A percentile compares a stretch with the other conserved stretches of the same genome.
Evolutionary conservation across 1,140 invertebrate genomes (phyloP).

Genomic region (Pteromalus puparum): DNA sequence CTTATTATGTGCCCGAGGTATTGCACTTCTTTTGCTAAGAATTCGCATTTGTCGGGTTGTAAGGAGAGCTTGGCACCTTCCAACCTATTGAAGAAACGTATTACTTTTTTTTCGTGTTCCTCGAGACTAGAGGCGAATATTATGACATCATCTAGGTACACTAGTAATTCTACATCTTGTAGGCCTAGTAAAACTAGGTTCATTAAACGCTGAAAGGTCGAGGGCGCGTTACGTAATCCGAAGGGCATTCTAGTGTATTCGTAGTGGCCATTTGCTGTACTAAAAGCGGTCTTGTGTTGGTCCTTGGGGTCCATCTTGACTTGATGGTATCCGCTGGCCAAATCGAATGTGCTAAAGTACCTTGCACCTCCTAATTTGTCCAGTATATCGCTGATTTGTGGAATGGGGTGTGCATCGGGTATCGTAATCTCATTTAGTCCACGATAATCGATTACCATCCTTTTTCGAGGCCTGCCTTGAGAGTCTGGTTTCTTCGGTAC

Average conservation of each 20-base stretch:
- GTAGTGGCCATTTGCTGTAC: too few species aligned
- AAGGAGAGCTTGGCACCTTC: too few species aligned
- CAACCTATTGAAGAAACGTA: too few species aligned
- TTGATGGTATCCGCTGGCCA: conserved; percentile 1
- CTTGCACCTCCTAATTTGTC: neutral
- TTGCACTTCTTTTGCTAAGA: too few species aligned
- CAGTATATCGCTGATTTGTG: neutral
- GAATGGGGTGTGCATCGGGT: neutral
- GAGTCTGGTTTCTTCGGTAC: conserved; percentile 34
- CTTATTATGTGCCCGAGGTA: neutral
- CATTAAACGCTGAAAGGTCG: too few species aligned
- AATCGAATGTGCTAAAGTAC: conserved; percentile 11
- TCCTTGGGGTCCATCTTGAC: neutral
- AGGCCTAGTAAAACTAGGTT: neutral
- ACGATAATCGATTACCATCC: conserved; percentile 13
- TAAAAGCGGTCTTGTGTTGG: neutral
- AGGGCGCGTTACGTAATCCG: too few species aligned
- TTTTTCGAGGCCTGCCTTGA: neutral
- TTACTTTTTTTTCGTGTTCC: too few species aligned
- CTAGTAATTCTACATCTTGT: too few species aligned
- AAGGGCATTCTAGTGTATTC: conserved; percentile 6
- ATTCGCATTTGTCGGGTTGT: too few species aligned
- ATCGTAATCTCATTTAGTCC: neutral
- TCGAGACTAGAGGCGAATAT: too few species aligned
- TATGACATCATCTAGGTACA: too few species aligned